A percentile compares a stretch with the other conserved stretches of the same genome.
Evolutionary conservation across 2,113 vertebrate genomes (phyloP).

Genomic region (Helogale parvula): DNA sequence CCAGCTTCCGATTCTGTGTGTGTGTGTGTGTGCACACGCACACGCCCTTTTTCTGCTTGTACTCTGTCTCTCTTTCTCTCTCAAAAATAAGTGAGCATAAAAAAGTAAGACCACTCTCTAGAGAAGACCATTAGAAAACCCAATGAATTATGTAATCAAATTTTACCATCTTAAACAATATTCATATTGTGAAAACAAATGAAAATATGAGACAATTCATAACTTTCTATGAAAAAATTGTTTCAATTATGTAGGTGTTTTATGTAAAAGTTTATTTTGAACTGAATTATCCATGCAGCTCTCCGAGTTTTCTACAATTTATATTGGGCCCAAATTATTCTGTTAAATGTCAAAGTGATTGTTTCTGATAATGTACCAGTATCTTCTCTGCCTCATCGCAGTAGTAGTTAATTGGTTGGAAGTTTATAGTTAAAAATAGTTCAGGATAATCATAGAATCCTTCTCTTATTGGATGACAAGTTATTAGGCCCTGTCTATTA

Average conservation of each 20-base stretch:
- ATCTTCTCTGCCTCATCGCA: neutral
- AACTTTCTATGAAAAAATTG: neutral
- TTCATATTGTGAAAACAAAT: conserved; percentile 16
- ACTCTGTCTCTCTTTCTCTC: too few species aligned
- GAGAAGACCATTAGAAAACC: neutral
- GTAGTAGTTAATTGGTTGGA: neutral
- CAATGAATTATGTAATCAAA: neutral
- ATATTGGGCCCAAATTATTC: neutral
- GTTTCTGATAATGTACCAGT: neutral
- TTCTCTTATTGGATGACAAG: neutral
- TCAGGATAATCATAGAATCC: neutral
- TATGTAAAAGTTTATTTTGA: neutral
- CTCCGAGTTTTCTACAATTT: neutral
- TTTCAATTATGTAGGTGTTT: neutral
- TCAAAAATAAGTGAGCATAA: too few species aligned
- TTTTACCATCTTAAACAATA: neutral
- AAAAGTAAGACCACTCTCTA: neutral
- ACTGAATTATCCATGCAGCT: neutral
- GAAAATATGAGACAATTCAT: neutral
- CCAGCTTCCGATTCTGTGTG: too few species aligned
- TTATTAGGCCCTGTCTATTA: neutral
- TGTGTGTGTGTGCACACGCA: too few species aligned
- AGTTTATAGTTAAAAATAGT: neutral
- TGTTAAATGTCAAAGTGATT: neutral
- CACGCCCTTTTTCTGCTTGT: too few species aligned